Evolutionary conservation across 2,888 invertebrate genomes (phyloP).

Genomic region (Calliopum simillimum): DNA sequence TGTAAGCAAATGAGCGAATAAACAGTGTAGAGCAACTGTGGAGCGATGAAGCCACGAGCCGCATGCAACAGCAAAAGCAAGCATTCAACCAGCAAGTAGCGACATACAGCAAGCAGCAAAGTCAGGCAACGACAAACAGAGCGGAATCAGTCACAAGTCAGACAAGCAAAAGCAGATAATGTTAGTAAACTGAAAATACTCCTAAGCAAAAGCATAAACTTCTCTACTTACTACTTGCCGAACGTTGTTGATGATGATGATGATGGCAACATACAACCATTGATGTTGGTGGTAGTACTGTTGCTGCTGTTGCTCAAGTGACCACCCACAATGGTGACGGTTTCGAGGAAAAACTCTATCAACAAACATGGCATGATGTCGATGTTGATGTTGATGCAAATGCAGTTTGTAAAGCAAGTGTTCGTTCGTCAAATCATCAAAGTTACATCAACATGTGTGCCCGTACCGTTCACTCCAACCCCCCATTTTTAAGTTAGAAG

Average conservation of each 20-base stretch:
- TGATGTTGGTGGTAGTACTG: background rate
- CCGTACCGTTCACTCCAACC: no score
- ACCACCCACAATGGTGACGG: no score
- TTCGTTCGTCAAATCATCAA: background rate
- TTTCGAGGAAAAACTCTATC: no score
- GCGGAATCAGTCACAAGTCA: slow-evolving; percentile 22
- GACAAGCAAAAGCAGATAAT: slow-evolving; percentile 22
- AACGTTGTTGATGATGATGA: background rate
- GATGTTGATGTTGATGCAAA: background rate
- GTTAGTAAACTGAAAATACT: slow-evolving; percentile 6
- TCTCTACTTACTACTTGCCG: no score
- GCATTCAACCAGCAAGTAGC: background rate
- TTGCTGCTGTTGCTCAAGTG: no score
- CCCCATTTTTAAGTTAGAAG: background rate
- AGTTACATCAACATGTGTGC: background rate
- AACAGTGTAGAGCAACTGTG: slow-evolving; percentile 49
- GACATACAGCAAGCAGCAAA: slow-evolving; percentile 35
- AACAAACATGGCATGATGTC: background rate
- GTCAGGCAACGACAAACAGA: slow-evolving; percentile 20
- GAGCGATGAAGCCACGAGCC: slow-evolving; percentile 41
- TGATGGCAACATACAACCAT: background rate
- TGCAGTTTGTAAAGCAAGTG: background rate
- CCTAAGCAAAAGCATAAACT: background rate
- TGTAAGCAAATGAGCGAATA: slow-evolving; percentile 64
- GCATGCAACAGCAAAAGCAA: slow-evolving; percentile 41